These are phyloP conservation scores for Hydrochoerus hydrochaeris DNA, from an alignment of 2,113 vertebrate species.

Conservation along the genomic window DNA sequence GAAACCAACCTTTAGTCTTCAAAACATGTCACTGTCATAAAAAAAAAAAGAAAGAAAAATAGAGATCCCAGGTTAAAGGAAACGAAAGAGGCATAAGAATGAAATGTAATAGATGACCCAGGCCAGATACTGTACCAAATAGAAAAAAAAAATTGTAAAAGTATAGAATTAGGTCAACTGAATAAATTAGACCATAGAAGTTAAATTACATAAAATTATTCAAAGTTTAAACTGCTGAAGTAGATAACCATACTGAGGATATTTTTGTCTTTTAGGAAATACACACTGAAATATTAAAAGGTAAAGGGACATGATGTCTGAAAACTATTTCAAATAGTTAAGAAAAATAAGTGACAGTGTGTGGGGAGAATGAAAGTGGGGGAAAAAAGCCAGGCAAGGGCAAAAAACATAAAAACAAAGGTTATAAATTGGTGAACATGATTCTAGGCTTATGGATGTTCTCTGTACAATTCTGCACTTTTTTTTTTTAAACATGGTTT, in stretches of 20 bases:
- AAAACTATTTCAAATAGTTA: not conserved
- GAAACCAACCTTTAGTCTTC: not conserved
- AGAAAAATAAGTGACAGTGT: not conserved
- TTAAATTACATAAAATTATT: slow-evolving; percentile 53
- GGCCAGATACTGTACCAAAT: not conserved
- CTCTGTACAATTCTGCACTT: not conserved
- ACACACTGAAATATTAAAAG: slow-evolving; percentile 9
- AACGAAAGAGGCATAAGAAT: not conserved
- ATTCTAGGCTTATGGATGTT: not conserved
- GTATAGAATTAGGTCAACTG: slow-evolving; percentile 11
- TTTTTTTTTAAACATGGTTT: not conserved
- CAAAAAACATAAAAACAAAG: not conserved
- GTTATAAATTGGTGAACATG: not conserved
- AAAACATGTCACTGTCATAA: slow-evolving; percentile 16
- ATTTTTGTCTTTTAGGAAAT: slow-evolving; percentile 46
- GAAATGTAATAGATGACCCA: not conserved
- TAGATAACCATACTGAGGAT: not conserved
- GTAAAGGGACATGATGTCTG: not conserved
- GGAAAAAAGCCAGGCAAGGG: too few species aligned
- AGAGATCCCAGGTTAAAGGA: not conserved
- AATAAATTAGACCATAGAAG: slow-evolving; percentile 30
- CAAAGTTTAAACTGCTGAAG: slow-evolving; percentile 35
- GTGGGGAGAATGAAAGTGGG: not conserved
- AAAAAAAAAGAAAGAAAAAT: slow-evolving; percentile 46
- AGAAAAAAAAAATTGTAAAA: not conserved